Evolutionary conservation across 2,113 vertebrate genomes (phyloP).

Genomic region (Osmerus eperlanus): DNA sequence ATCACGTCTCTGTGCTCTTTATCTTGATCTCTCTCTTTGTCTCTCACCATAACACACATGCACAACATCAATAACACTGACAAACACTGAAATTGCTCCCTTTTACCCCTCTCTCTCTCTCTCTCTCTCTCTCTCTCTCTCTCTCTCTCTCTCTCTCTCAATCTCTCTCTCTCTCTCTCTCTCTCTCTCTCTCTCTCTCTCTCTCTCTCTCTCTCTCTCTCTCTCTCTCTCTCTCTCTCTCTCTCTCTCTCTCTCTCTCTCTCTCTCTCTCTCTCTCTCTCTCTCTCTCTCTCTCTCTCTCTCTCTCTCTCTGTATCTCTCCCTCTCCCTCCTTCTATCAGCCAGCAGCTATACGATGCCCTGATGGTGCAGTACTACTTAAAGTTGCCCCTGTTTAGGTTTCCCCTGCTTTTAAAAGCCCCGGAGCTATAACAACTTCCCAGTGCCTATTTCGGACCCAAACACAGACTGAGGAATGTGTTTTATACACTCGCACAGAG

Average conservation of each 20-base stretch:
- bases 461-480: slow-evolving; percentile 54
- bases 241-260: neutral
- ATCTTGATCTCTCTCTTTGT: too few species aligned
- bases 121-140: neutral
- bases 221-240: neutral
- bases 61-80: too few species aligned
- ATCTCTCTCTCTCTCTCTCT: neutral
- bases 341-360: neutral
- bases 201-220: too few species aligned
- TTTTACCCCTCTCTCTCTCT: neutral
- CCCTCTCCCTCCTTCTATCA: neutral
- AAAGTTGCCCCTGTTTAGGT: slow-evolving; percentile 42
- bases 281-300: neutral
- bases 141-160: neutral
- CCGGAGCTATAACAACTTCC: slow-evolving; percentile 51
- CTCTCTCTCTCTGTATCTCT: neutral
- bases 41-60: too few species aligned
- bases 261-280: neutral
- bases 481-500: slow-evolving; percentile 46
- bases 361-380: slow-evolving; percentile 28
- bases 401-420: slow-evolving; percentile 51
- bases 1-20: too few species aligned
- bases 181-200: neutral
- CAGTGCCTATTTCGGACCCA: slow-evolving; percentile 53
- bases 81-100: neutral